A percentile compares a stretch with the other conserved stretches of the same genome.
Evolutionary conservation across 2,113 vertebrate genomes (phyloP).

Genomic region (Malurus melanocephalus): DNA sequence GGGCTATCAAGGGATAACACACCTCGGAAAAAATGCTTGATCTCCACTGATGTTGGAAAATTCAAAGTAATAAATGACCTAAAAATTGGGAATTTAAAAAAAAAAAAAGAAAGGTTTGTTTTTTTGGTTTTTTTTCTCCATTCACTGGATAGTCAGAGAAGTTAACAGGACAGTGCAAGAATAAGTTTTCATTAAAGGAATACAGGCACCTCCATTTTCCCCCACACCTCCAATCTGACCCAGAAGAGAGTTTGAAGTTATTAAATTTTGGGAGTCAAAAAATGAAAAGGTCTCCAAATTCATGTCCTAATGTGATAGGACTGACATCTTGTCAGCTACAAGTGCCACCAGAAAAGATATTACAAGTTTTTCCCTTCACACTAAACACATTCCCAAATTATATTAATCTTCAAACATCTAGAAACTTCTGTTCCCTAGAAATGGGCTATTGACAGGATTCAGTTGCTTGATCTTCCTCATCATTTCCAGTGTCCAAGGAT

Average conservation of each 20-base stretch:
- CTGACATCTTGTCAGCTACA: not conserved
- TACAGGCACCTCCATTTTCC: not conserved
- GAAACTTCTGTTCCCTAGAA: not conserved
- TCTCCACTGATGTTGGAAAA: not conserved
- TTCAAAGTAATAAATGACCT: not conserved
- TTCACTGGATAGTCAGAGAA: not conserved
- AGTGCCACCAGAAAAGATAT: not conserved
- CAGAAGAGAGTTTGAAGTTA: not conserved
- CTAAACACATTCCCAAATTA: not conserved
- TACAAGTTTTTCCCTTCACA: not conserved
- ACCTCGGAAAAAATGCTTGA: not conserved
- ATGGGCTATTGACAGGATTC: not conserved
- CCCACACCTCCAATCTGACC: not conserved
- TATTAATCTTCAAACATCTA: not conserved
- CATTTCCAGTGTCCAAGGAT: not conserved
- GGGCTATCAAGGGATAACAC: not conserved
- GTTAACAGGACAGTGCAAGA: not conserved
- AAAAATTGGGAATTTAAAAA: not conserved
- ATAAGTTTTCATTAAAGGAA: not conserved
- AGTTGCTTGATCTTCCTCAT: not conserved
- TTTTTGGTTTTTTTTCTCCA: not conserved
- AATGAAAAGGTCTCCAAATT: not conserved
- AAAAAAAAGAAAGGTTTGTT: not conserved
- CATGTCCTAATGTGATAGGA: not conserved
- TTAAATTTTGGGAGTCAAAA: not conserved